Evolutionary conservation across 2,888 invertebrate species (phyloP).

Genomic region (Hymenopus coronatus): DNA sequence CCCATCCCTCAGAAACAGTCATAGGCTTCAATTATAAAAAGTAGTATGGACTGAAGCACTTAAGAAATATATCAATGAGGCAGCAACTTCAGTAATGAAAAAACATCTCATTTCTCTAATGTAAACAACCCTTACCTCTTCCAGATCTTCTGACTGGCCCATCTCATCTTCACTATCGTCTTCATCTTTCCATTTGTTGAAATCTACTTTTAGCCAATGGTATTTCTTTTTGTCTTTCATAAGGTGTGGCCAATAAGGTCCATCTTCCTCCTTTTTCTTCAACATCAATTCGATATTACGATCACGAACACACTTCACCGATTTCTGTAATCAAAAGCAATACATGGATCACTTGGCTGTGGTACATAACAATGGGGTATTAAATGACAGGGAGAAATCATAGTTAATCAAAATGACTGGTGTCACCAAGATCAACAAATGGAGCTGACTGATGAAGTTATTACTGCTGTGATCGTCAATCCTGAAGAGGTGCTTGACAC

Average conservation of each 20-base stretch:
- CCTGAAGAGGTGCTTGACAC: no score
- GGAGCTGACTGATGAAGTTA: no score
- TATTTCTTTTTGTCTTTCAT: constrained; percentile 85
- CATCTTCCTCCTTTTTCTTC: constrained; percentile 60
- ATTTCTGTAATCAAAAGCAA: constrained; percentile 47
- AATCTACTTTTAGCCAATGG: constrained; percentile 96
- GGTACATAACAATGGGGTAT: no score
- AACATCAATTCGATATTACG: constrained; percentile 53
- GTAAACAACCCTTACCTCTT: constrained; percentile 49
- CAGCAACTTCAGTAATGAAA: neutral
- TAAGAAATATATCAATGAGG: neutral
- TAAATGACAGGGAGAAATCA: no score
- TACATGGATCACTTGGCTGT: no score
- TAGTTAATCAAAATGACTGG: no score
- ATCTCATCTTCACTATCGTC: constrained; percentile 85
- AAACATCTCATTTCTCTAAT: neutral
- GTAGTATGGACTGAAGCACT: neutral
- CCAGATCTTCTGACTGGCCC: constrained; percentile 53
- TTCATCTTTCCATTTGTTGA: constrained; percentile 97
- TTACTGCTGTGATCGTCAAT: no score
- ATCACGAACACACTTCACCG: constrained; percentile 49
- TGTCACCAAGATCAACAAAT: no score
- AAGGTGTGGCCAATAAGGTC: constrained; percentile 84
- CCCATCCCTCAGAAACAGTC: neutral
- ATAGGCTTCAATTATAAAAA: neutral